Percentiles rank a stretch among this genome's conserved stretches.
Evolutionary conservation across 2,113 vertebrate species (phyloP).

Genomic region (Ciconia boyciana): DNA sequence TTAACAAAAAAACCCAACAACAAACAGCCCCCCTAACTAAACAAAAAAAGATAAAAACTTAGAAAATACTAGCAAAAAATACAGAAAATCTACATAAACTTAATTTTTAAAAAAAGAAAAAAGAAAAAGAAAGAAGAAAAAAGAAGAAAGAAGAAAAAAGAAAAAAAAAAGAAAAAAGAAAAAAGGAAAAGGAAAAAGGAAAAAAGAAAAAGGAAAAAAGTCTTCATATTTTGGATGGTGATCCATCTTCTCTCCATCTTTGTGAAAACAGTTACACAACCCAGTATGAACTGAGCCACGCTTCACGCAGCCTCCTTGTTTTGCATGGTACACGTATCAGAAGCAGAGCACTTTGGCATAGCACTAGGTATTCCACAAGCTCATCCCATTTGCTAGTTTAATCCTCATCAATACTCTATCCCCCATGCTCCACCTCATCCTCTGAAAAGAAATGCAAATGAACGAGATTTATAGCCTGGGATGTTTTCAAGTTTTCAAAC

Average conservation of each 20-base stretch:
- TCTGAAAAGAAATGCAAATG: slow-evolving; percentile 68
- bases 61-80: neutral
- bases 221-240: neutral
- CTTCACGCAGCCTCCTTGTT: neutral
- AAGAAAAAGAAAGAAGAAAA: no score
- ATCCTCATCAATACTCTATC: slow-evolving; percentile 55
- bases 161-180: no score
- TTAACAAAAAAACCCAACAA: neutral
- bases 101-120: neutral
- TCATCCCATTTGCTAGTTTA: slow-evolving; percentile 40
- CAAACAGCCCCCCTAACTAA: rapidly evolving
- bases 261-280: neutral
- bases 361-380: slow-evolving; percentile 8
- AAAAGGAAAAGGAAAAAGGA: neutral
- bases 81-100: neutral
- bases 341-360: neutral
- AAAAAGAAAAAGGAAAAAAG: neutral
- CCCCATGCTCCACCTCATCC: slow-evolving; percentile 19
- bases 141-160: neutral
- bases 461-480: slow-evolving; percentile 49
- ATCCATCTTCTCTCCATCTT: neutral
- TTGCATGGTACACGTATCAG: neutral
- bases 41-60: neutral
- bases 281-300: neutral
- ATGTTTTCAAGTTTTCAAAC: slow-evolving; percentile 48